phyloP scores from a whole-genome alignment of 1,140 invertebrate species.

The Drosophila ironensis region DNA sequence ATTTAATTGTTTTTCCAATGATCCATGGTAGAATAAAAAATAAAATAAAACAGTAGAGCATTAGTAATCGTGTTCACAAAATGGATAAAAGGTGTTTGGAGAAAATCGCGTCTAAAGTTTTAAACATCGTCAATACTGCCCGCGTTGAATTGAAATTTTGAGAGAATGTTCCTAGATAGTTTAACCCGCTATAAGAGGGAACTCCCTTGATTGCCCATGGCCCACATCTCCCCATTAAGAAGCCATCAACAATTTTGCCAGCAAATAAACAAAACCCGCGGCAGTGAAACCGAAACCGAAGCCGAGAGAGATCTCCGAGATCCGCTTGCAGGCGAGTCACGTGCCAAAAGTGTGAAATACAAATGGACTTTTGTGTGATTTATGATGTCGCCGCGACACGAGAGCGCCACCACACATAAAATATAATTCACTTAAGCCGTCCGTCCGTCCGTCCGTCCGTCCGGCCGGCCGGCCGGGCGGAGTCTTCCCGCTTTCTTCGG shows the following conservation, averaged over 20 bases:
- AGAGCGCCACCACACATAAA: conserved; percentile 32
- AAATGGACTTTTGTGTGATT: conserved; percentile 43
- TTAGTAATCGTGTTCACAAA: too few species aligned
- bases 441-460: too few species aligned
- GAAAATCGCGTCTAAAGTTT: too few species aligned
- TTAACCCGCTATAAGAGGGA: too few species aligned
- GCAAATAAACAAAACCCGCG: not conserved
- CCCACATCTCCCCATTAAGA: conserved; percentile 36
- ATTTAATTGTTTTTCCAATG: too few species aligned
- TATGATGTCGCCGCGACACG: conserved; percentile 35
- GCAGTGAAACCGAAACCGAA: not conserved
- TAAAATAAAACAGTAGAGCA: too few species aligned
- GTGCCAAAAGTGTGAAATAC: conserved; percentile 45
- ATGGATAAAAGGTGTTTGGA: too few species aligned
- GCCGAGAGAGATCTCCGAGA: conserved; percentile 33
- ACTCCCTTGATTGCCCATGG: not conserved
- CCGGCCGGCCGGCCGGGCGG: too few species aligned
- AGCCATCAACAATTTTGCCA: conserved; percentile 13
- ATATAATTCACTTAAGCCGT: conserved; percentile 42
- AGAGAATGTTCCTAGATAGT: not conserved
- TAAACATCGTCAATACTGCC: not conserved
- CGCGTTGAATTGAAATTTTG: not conserved
- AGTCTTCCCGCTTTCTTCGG: conserved; percentile 6
- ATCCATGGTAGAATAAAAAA: too few species aligned
- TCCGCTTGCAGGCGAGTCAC: conserved; percentile 31